phyloP scores from a whole-genome alignment of 1,140 invertebrate genomes.

The Arctopsyche grandis region DNA sequence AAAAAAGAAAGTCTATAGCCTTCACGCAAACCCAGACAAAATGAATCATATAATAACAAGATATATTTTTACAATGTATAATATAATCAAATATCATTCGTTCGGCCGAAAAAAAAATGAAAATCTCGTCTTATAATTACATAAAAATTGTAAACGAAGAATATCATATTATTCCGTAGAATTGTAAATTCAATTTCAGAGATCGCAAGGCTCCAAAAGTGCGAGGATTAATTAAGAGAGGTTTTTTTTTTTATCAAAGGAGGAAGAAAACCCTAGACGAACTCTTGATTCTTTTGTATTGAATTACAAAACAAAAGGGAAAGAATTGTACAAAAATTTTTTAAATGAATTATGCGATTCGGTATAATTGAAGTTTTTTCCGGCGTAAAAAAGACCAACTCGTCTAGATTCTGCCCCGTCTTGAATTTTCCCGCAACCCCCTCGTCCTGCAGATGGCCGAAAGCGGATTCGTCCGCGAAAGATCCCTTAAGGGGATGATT shows the following conservation, averaged over 20 bases:
- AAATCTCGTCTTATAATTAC: too few species aligned
- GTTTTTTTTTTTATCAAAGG: background rate
- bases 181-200: background rate
- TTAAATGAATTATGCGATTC: conserved; percentile 14
- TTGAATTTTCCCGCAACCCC: too few species aligned
- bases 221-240: conserved; percentile 12
- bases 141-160: too few species aligned
- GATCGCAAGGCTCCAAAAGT: background rate
- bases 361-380: conserved; percentile 9
- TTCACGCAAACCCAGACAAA: too few species aligned
- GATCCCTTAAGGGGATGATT: conserved; percentile 23
- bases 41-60: too few species aligned
- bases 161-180: background rate
- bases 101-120: too few species aligned
- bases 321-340: background rate
- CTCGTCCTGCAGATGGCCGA: background rate
- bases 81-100: too few species aligned
- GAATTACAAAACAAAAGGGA: background rate
- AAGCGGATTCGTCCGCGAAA: background rate
- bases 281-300: background rate
- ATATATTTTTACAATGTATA: too few species aligned
- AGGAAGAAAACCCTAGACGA: background rate
- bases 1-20: too few species aligned
- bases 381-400: background rate
- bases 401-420: too few species aligned